These are phyloP conservation scores for Sardina pilchardus DNA, from an alignment of 2,113 vertebrate genomes.

Conservation along the genomic window DNA sequence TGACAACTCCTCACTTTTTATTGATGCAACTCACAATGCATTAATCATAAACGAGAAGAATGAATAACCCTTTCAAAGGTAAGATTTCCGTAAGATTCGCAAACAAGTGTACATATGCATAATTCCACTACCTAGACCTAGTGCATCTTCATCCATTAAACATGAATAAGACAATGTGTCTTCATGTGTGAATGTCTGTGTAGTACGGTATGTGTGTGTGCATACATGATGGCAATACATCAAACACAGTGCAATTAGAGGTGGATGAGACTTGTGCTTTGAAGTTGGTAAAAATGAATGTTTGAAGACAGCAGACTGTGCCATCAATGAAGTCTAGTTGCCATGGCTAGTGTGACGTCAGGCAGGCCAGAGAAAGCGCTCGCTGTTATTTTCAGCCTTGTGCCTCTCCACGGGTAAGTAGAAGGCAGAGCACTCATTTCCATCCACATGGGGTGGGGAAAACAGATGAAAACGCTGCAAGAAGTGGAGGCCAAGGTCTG, in stretches of 20 bases:
- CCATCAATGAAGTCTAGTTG: slow-evolving; percentile 62
- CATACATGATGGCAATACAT: slow-evolving; percentile 32
- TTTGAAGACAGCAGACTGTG: slow-evolving; percentile 59
- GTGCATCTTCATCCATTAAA: not conserved
- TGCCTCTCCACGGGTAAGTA: slow-evolving; percentile 57
- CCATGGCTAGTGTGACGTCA: slow-evolving; percentile 69
- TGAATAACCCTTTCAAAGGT: not conserved
- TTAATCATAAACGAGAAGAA: too few species aligned
- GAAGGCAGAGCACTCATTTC: slow-evolving; percentile 50
- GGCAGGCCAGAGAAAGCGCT: slow-evolving; percentile 42
- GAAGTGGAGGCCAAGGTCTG: not conserved
- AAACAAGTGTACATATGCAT: not conserved
- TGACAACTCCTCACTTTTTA: not conserved
- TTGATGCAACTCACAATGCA: not conserved
- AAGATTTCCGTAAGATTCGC: not conserved
- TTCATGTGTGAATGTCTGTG: not conserved
- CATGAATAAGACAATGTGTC: not conserved
- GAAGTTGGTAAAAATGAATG: slow-evolving; percentile 61
- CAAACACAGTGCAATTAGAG: slow-evolving; percentile 45
- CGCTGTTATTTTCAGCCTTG: slow-evolving; percentile 67
- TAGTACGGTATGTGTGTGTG: slow-evolving; percentile 10
- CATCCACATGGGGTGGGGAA: slow-evolving; percentile 44
- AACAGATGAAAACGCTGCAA: not conserved
- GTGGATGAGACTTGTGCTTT: slow-evolving; percentile 49
- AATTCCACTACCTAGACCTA: not conserved